Percentiles rank a stretch among this genome's conserved stretches.
These are phyloP conservation scores for Orthosia gracilis DNA, from an alignment of 2,888 invertebrate species.

Conservation along the genomic window DNA sequence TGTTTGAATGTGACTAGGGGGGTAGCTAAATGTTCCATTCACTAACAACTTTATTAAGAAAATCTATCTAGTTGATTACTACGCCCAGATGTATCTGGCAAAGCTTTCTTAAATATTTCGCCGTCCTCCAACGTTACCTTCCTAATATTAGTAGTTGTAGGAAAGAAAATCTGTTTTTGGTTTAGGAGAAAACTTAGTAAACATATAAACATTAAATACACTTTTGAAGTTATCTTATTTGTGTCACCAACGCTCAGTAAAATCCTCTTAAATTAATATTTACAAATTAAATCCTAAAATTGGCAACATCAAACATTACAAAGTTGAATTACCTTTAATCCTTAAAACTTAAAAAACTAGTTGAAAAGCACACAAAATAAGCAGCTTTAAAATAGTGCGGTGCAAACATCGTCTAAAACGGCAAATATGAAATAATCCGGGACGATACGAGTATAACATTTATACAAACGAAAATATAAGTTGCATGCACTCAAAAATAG, in stretches of 20 bases:
- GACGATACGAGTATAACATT: constrained; percentile 18
- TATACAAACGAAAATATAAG: constrained; percentile 54
- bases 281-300: too few species aligned
- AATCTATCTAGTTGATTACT: too few species aligned
- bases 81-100: too few species aligned
- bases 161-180: too few species aligned
- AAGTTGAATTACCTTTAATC: not conserved
- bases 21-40: not conserved
- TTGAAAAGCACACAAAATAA: not conserved
- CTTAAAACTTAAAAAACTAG: not conserved
- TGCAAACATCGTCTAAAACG: constrained; percentile 9
- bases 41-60: not conserved
- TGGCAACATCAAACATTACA: not conserved
- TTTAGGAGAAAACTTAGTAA: too few species aligned
- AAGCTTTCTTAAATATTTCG: too few species aligned
- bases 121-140: too few species aligned
- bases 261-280: too few species aligned
- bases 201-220: too few species aligned
- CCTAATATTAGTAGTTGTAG: too few species aligned
- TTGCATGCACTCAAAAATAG: constrained; percentile 65
- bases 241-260: too few species aligned
- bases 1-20: constrained; percentile 19
- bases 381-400: not conserved
- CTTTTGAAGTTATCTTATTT: too few species aligned
- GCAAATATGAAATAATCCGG: constrained; percentile 30